phyloP scores from a whole-genome alignment of 2,888 invertebrate species.

The Blomia tropicalis region DNA sequence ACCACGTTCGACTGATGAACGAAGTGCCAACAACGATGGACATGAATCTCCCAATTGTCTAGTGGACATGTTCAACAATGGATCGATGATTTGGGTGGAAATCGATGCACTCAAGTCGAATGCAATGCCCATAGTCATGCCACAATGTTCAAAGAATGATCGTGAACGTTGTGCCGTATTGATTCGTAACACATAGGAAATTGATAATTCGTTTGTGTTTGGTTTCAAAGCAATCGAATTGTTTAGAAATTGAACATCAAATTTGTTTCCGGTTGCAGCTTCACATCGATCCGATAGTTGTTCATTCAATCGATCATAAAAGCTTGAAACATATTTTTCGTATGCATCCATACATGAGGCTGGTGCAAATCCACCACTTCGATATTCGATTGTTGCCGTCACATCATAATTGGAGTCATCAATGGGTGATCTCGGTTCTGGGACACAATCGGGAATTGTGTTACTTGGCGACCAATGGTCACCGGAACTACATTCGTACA shows the following conservation, averaged over 20 bases:
- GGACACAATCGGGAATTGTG: constrained; percentile 84
- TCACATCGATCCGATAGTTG: constrained; percentile 67
- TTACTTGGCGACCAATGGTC: constrained; percentile 70
- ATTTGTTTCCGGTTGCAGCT: constrained; percentile 84
- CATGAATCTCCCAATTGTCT: constrained; percentile 65
- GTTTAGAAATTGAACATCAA: constrained; percentile 76
- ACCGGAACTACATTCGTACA: constrained; percentile 60
- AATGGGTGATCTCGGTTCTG: constrained; percentile 43
- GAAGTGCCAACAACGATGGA: constrained; percentile 55
- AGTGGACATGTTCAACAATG: constrained; percentile 67
- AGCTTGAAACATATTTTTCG: constrained; percentile 41
- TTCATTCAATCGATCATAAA: constrained; percentile 58
- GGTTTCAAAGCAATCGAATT: constrained; percentile 42
- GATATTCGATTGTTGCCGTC: constrained; percentile 63
- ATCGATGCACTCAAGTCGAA: constrained; percentile 85
- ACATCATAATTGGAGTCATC: constrained; percentile 75
- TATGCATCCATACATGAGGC: constrained; percentile 67
- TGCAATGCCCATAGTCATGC: constrained; percentile 75
- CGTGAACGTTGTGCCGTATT: constrained; percentile 73
- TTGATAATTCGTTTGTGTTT: constrained; percentile 38
- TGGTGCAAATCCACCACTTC: constrained; percentile 76
- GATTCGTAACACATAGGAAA: constrained; percentile 73
- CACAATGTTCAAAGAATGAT: constrained; percentile 82
- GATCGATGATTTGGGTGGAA: constrained; percentile 73
- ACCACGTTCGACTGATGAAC: constrained; percentile 65